Conservation (phyloP, 2,797 vertebrate species). For the Zenarchopterus dispar region DNA sequence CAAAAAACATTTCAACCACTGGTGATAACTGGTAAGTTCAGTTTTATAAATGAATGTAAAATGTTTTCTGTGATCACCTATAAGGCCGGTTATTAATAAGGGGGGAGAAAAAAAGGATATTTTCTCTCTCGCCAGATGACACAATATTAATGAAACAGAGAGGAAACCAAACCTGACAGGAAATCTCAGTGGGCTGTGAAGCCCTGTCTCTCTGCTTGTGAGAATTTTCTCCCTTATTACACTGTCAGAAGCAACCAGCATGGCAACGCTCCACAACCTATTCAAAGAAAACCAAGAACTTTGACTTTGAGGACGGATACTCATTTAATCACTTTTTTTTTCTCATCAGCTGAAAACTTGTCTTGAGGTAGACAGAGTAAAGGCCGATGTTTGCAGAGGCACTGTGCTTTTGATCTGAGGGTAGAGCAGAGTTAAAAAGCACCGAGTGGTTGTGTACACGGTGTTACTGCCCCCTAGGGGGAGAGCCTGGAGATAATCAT, state of each 20-base stretch:
- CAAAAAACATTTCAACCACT: no score
- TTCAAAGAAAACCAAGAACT: slow-evolving; percentile 38
- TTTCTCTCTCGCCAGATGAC: slow-evolving; percentile 52
- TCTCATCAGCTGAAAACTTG: slow-evolving; percentile 47
- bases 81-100: slow-evolving; percentile 19
- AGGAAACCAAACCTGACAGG: slow-evolving; percentile 55
- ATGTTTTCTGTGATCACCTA: slow-evolving; percentile 26
- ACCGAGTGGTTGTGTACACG: slow-evolving; percentile 42
- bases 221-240: slow-evolving; percentile 64
- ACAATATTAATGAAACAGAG: slow-evolving; percentile 65
- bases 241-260: slow-evolving; percentile 46
- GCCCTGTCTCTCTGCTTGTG: slow-evolving; percentile 54
- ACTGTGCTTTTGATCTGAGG: slow-evolving; percentile 54
- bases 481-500: slow-evolving; percentile 29
- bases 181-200: slow-evolving; percentile 46
- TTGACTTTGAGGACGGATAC: slow-evolving; percentile 39
- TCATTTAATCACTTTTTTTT: neutral
- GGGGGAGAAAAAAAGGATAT: slow-evolving; percentile 32
- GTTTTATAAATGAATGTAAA: slow-evolving; percentile 1
- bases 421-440: slow-evolving; percentile 26
- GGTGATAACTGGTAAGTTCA: no score
- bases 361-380: slow-evolving; percentile 50
- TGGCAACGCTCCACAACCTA: slow-evolving; percentile 14
- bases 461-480: slow-evolving; percentile 79
- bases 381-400: slow-evolving; percentile 38